These are phyloP conservation scores for Achatina immaculata DNA, from an alignment of 1,140 invertebrate species.

Conservation along the genomic window DNA sequence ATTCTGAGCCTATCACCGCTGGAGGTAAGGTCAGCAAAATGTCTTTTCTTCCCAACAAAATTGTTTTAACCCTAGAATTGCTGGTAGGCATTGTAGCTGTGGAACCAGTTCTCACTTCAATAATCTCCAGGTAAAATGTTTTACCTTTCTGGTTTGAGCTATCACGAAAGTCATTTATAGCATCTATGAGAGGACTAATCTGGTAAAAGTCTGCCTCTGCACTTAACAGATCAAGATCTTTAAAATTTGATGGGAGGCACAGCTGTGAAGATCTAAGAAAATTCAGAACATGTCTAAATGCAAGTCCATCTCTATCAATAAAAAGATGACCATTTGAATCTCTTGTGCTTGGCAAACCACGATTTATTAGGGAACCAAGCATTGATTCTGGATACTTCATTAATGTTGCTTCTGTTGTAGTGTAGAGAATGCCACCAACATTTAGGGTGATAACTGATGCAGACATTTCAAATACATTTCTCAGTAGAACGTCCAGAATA, in stretches of 20 bases:
- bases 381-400: conserved; percentile 65
- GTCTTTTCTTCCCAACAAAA: conserved; percentile 60
- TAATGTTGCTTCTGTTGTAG: conserved; percentile 61
- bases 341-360: conserved; percentile 51
- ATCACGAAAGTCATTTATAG: conserved; percentile 76
- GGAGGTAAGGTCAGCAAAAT: conserved; percentile 56
- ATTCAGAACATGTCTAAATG: conserved; percentile 66
- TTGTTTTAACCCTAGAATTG: conserved; percentile 65
- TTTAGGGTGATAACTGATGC: conserved; percentile 57
- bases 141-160: conserved; percentile 26
- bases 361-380: conserved; percentile 67
- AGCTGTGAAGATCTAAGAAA: conserved; percentile 75
- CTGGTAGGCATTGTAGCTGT: conserved; percentile 68
- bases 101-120: conserved; percentile 63
- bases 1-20: conserved; percentile 54
- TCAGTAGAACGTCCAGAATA: neutral
- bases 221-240: conserved; percentile 86
- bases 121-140: conserved; percentile 60
- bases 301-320: conserved; percentile 64
- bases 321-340: conserved; percentile 65
- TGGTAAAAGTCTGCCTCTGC: conserved; percentile 94
- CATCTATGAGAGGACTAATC: conserved; percentile 77
- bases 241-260: conserved; percentile 87
- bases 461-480: conserved; percentile 27
- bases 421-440: conserved; percentile 65